These are phyloP conservation scores for Steatocranus sp. DNA, from an alignment of 2,797 vertebrate genomes.

Conservation along the genomic window DNA sequence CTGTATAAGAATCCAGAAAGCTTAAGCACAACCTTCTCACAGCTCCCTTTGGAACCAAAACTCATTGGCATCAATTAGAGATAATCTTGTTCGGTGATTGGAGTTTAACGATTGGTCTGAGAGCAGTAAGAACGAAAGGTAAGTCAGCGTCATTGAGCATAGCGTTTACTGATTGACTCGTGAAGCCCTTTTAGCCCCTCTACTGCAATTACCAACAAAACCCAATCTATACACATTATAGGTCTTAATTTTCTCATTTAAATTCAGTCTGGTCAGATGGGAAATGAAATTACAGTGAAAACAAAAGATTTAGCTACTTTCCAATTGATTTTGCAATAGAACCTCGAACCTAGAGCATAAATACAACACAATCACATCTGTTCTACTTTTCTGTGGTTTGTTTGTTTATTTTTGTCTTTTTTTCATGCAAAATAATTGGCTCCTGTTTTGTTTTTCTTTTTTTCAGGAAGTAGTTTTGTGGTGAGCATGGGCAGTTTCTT, in stretches of 20 bases:
- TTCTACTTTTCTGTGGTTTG: neutral
- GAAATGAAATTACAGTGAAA: constrained; percentile 53
- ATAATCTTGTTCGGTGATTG: constrained; percentile 71
- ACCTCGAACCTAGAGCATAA: neutral
- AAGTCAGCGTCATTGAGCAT: constrained; percentile 48
- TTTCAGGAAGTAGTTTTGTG: constrained; percentile 94
- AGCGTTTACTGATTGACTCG: constrained; percentile 57
- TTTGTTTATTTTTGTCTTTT: neutral
- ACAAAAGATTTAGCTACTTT: constrained; percentile 34
- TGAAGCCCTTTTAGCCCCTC: constrained; percentile 59
- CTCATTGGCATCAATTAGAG: constrained; percentile 72
- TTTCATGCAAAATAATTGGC: neutral
- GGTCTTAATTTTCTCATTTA: constrained; percentile 66
- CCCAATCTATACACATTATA: constrained; percentile 62
- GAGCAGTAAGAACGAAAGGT: constrained; percentile 61
- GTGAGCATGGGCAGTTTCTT: constrained; percentile 94
- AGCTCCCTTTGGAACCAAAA: constrained; percentile 52
- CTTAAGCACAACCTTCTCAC: constrained; percentile 30
- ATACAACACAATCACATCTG: neutral
- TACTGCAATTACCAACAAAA: constrained; percentile 61
- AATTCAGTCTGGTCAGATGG: constrained; percentile 51
- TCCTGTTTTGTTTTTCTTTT: neutral
- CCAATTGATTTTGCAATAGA: constrained; percentile 31
- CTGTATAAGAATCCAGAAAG: constrained; percentile 15
- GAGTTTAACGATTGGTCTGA: constrained; percentile 66